Evolutionary conservation across 2,888 invertebrate genomes (phyloP).

Genomic region (Harpalus rufipes): DNA sequence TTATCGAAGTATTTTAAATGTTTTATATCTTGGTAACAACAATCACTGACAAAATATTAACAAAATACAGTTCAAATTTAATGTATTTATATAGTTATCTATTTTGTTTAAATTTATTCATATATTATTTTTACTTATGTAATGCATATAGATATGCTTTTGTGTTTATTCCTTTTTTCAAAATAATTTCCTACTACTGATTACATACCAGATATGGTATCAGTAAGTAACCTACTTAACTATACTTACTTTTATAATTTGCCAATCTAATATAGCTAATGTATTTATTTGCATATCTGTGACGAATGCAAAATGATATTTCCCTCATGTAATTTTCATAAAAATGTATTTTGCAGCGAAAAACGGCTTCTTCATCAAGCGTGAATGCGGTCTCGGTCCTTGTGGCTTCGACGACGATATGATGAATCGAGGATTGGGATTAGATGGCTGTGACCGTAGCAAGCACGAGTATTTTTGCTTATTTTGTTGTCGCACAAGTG

Average conservation of each 20-base stretch:
- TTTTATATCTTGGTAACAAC: too few relatives aligned
- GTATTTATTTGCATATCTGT: too few relatives aligned
- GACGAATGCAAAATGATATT: too few relatives aligned
- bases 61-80: too few relatives aligned
- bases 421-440: slow-evolving; percentile 75
- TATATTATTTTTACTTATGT: too few relatives aligned
- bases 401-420: slow-evolving; percentile 76
- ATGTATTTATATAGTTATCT: too few relatives aligned
- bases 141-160: too few relatives aligned
- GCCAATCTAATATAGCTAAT: background rate
- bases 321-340: too few relatives aligned
- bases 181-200: background rate
- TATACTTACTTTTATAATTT: slow-evolving; percentile 45
- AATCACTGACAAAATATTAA: too few relatives aligned
- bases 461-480: slow-evolving; percentile 76
- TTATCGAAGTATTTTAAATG: too few relatives aligned
- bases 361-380: slow-evolving; percentile 75
- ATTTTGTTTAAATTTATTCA: too few relatives aligned
- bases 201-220: too few relatives aligned
- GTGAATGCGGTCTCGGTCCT: slow-evolving; percentile 77
- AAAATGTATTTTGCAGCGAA: slow-evolving; percentile 73
- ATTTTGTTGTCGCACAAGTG: slow-evolving; percentile 76
- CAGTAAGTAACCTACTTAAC: background rate
- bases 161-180: background rate
- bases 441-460: slow-evolving; percentile 76